Conservation (phyloP, 2,113 vertebrate genomes). For the Panurus biarmicus region DNA sequence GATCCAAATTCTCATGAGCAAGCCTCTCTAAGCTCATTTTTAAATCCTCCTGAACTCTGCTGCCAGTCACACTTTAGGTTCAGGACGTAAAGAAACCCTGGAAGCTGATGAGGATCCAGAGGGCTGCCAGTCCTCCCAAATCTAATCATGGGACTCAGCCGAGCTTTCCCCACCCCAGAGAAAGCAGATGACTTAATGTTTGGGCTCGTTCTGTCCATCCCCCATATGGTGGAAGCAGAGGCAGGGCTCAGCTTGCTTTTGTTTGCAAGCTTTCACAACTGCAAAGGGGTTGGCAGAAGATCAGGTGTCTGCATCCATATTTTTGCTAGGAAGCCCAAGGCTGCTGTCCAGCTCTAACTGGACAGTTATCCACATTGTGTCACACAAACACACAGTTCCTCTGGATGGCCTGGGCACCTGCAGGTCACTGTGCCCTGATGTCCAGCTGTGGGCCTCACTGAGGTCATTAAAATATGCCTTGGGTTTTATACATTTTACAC, state of each 20-base stretch:
- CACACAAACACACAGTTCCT: background rate
- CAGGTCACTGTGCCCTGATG: background rate
- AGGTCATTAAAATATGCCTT: background rate
- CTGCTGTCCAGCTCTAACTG: background rate
- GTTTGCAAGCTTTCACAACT: background rate
- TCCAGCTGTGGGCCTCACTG: fast-evolving
- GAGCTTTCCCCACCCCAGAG: background rate
- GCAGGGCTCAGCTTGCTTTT: background rate
- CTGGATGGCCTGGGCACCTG: background rate
- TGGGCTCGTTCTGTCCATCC: background rate
- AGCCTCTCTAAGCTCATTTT: conserved; percentile 21
- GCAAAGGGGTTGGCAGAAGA: background rate
- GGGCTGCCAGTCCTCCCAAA: background rate
- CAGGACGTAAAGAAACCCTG: background rate
- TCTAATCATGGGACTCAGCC: fast-evolving
- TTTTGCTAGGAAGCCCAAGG: background rate
- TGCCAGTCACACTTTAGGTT: background rate
- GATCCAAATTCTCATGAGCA: conserved; percentile 18
- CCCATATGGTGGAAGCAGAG: background rate
- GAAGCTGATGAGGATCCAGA: background rate
- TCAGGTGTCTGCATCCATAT: background rate
- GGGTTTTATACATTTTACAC: background rate
- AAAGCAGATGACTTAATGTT: background rate
- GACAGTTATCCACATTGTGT: background rate
- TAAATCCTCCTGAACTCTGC: background rate